A percentile compares a stretch with the other conserved stretches of the same genome.
Evolutionary conservation across 2,888 invertebrate species (phyloP).

Genomic region (Xanthorhoe spadicearia): DNA sequence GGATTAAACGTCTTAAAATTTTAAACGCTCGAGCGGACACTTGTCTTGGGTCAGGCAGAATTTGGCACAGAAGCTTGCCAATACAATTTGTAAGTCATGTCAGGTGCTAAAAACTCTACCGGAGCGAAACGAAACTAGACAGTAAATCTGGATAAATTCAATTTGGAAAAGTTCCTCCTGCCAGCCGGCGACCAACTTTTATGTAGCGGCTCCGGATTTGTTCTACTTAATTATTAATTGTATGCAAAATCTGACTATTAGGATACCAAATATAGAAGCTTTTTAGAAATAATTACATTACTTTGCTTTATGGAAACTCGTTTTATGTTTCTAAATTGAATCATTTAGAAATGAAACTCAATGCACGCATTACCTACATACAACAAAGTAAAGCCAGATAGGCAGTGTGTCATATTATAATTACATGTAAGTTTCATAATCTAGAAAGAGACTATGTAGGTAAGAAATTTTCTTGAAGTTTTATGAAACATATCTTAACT

Average conservation of each 20-base stretch:
- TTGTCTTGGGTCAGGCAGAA: slow-evolving; percentile 38
- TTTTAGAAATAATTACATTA: not conserved
- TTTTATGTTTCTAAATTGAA: not conserved
- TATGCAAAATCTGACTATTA: slow-evolving; percentile 3
- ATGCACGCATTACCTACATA: too few relatives aligned
- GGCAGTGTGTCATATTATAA: too few relatives aligned
- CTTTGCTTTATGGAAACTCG: too few relatives aligned
- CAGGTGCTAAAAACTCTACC: slow-evolving; percentile 75
- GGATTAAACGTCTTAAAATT: not conserved
- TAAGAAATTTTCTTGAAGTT: too few relatives aligned
- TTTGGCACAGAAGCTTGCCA: slow-evolving; percentile 60
- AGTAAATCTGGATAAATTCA: slow-evolving; percentile 73
- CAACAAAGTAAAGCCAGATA: too few relatives aligned
- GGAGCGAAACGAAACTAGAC: slow-evolving; percentile 62
- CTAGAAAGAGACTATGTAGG: too few relatives aligned
- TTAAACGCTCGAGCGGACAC: slow-evolving; percentile 9
- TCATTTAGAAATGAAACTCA: too few relatives aligned
- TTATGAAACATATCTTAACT: too few relatives aligned
- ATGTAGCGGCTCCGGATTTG: slow-evolving; percentile 53
- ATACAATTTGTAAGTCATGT: slow-evolving; percentile 74
- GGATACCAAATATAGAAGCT: not conserved
- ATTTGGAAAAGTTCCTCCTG: slow-evolving; percentile 64
- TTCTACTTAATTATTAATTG: slow-evolving; percentile 51
- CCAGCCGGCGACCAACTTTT: slow-evolving; percentile 56
- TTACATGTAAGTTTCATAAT: too few relatives aligned